Conservation (phyloP, 2,113 vertebrate species). For the Melanerpes aurifrons region DNA sequence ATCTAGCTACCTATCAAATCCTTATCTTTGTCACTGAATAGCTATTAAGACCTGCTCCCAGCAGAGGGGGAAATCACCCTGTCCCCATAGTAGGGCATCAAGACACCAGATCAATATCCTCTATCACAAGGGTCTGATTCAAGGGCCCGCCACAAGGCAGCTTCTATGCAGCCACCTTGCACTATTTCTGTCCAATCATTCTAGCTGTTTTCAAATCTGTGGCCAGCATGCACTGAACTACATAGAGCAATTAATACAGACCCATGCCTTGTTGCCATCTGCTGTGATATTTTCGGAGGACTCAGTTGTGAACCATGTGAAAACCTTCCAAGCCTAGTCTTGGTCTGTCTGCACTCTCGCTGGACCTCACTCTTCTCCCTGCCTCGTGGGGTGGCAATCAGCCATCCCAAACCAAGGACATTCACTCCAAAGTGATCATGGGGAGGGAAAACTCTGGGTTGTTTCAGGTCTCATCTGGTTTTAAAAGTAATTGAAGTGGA, state of each 20-base stretch:
- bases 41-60: background rate
- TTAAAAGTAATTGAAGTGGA: conserved; percentile 45
- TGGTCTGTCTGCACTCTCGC: background rate
- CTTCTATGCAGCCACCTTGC: background rate
- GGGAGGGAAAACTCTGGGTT: background rate
- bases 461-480: background rate
- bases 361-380: background rate
- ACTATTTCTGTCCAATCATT: background rate
- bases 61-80: background rate
- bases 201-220: background rate
- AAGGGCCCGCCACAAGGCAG: background rate
- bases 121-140: background rate
- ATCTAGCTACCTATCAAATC: background rate
- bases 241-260: background rate
- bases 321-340: background rate
- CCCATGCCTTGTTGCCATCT: background rate
- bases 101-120: background rate
- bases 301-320: background rate
- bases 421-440: background rate
- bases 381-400: background rate
- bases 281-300: background rate
- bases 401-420: background rate
- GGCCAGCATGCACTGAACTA: background rate
- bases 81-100: background rate
- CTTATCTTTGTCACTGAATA: background rate